Conservation (phyloP, 2,797 vertebrate species). For the Pterois miles region DNA sequence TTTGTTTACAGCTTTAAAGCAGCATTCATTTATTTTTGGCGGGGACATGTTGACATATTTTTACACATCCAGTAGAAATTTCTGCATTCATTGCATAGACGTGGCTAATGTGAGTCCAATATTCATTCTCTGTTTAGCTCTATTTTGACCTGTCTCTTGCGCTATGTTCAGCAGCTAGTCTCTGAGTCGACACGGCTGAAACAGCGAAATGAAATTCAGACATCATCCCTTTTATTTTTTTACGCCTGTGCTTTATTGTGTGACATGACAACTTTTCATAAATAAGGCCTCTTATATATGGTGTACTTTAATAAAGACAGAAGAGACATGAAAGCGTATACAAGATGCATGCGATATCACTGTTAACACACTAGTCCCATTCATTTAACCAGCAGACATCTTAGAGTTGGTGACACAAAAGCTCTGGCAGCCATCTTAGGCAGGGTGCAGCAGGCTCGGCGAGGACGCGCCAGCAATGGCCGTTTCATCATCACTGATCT, state of each 20-base stretch:
- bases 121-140: not conserved
- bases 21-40: too few species aligned
- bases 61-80: too few species aligned
- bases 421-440: conserved; percentile 33
- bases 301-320: not conserved
- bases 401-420: not conserved
- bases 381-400: conserved; percentile 8
- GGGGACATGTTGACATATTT: too few species aligned
- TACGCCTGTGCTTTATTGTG: not conserved
- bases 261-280: not conserved
- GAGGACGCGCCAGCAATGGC: not conserved
- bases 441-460: not conserved
- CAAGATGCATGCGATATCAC: not conserved
- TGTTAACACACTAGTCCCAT: not conserved
- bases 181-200: too few species aligned
- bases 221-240: not conserved
- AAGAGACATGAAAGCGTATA: not conserved
- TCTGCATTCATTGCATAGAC: too few species aligned
- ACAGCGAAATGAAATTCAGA: not conserved
- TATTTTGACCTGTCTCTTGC: too few species aligned
- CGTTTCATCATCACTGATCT: not conserved
- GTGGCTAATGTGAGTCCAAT: not conserved
- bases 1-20: too few species aligned
- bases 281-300: not conserved
- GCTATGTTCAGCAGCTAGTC: too few species aligned